Conservation (phyloP, 2,888 invertebrate species). For the Drosophila kanekoi region DNA sequence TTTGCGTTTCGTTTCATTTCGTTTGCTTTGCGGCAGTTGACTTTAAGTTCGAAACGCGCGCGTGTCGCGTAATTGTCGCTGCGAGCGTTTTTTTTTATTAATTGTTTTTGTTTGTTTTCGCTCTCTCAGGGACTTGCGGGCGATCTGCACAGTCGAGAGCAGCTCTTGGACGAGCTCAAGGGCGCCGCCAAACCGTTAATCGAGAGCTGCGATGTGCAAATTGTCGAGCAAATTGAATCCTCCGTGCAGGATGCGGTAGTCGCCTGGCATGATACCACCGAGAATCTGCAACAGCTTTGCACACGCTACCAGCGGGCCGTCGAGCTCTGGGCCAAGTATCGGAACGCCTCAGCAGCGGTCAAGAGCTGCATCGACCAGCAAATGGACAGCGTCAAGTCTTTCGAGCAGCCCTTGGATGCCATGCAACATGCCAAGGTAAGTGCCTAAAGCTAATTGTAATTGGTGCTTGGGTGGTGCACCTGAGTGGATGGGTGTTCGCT, state of each 20-base stretch:
- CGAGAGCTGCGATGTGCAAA: conserved; percentile 89
- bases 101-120: conserved; percentile 6
- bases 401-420: conserved; percentile 89
- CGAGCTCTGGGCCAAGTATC: conserved; percentile 92
- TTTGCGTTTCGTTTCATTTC: conserved; percentile 16
- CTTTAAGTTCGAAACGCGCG: conserved; percentile 66
- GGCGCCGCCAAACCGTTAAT: conserved; percentile 90
- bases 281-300: conserved; percentile 91
- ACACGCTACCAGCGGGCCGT: conserved; percentile 92
- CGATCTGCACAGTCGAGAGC: conserved; percentile 90
- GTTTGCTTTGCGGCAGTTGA: conserved; percentile 48
- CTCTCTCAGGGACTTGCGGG: conserved; percentile 89
- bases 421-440: conserved; percentile 90
- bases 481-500: too few species aligned
- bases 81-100: conserved; percentile 8
- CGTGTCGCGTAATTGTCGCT: conserved; percentile 45
- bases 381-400: conserved; percentile 89
- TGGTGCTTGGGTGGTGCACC: conserved; percentile 6
- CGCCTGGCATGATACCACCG: conserved; percentile 92
- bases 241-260: conserved; percentile 92
- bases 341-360: conserved; percentile 91
- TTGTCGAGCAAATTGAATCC: conserved; percentile 90
- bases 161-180: conserved; percentile 89
- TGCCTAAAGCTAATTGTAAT: conserved; percentile 42
- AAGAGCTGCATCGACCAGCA: conserved; percentile 91